Evolutionary conservation across 2,888 invertebrate species (phyloP), one percentile per base, ranked within the genome.

Genomic region (Malthinus flaveolus): DNA sequence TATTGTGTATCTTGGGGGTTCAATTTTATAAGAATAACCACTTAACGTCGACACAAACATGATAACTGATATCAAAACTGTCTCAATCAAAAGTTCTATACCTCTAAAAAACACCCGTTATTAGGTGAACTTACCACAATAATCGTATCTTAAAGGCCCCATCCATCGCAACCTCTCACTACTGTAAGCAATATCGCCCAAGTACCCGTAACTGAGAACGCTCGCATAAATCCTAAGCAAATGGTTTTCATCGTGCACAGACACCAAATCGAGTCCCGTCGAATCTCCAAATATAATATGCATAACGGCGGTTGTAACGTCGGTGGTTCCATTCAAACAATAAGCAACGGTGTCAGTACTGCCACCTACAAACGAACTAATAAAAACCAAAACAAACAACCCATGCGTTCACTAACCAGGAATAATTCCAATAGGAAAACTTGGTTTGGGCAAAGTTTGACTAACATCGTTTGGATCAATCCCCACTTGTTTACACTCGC

Each of bases 161-260:
- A 94, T 88, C 89, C 91, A 93, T 42, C 93, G 82, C 68, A 89
- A 87, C 60, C 85, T 84, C 70, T 93, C 93, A 72, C 92, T 92
- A 69, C 90, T 88, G 59, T 85, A 82, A 12, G 92, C 84, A 34
- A 91, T 86, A 77, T 94, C 93, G 1, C 93, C 94, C 68, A 93
- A 83, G 78, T 90, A 94, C 1, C 94, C 94, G 74, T 93, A 94
- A 59, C 90, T 90, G 61, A 92, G 81, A 45, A 91, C 85, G 65
- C 91, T 90, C 10, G 90, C 88, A 71, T 88, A 90, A 66, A 90
- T 85, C 52, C 87, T 82, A 33, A 88, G 75, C 39, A 83, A 74
- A 35, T 81, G 82, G 51, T 83, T 82, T 67, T 80, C 81, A 73
- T 87, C 86, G 70, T 82, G 82, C 7, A 93, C 87, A 52, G 90